Conservation (phyloP, 2,797 vertebrate genomes). For the Cynodonichthys magdalenae region DNA sequence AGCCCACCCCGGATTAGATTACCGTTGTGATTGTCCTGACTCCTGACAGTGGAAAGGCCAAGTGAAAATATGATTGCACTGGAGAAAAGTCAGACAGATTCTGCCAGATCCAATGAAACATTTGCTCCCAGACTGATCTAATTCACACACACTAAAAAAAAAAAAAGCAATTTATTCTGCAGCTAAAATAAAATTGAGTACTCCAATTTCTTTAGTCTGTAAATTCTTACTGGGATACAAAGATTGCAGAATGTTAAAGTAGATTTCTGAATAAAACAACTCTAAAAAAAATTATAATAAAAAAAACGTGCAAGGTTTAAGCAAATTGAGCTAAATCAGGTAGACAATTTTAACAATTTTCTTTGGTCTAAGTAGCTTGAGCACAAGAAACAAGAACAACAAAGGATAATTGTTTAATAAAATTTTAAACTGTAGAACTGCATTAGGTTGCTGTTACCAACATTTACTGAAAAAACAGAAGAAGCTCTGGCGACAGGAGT, state of each 20-base stretch:
- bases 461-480: slow-evolving; percentile 38
- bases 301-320: too few relatives aligned
- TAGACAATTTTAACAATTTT: too few relatives aligned
- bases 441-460: slow-evolving; percentile 30
- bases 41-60: not conserved
- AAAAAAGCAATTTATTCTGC: not conserved
- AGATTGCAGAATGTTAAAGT: not conserved
- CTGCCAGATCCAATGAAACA: not conserved
- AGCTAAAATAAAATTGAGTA: not conserved
- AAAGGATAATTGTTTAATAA: not conserved
- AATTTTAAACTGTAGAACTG: not conserved
- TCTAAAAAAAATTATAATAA: too few relatives aligned
- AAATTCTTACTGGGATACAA: not conserved
- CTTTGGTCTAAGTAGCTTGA: too few relatives aligned
- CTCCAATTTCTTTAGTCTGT: not conserved
- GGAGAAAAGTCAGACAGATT: not conserved
- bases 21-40: not conserved
- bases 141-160: not conserved
- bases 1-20: not conserved
- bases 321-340: too few relatives aligned
- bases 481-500: slow-evolving; percentile 38
- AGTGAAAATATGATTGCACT: slow-evolving; percentile 2
- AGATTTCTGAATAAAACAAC: not conserved
- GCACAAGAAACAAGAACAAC: too few relatives aligned
- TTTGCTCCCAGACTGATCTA: not conserved